phyloP scores from a whole-genome alignment of 2,113 vertebrate species.

The Ceyx melanurus region DNA sequence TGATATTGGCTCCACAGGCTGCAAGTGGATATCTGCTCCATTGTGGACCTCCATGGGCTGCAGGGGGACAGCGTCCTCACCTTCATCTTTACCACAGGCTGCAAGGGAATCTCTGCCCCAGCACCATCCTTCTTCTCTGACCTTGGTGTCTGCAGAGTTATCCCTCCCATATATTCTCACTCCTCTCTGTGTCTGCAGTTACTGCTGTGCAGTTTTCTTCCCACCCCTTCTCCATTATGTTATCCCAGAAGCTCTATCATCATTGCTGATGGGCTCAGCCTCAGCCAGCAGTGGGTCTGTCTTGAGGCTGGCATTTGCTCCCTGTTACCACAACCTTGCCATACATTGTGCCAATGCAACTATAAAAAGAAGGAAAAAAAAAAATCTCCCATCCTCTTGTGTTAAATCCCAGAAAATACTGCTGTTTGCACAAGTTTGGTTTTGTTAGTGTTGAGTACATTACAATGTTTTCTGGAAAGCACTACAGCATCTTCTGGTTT shows the following conservation, averaged over 20 bases:
- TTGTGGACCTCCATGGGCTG: not conserved
- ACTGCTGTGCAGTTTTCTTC: not conserved
- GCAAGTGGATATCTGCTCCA: too few relatives aligned
- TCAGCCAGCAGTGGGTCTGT: not conserved
- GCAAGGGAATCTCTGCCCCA: not conserved
- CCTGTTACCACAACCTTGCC: not conserved
- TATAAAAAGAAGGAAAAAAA: not conserved
- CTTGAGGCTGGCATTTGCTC: not conserved
- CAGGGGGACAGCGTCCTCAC: not conserved
- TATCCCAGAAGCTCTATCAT: not conserved
- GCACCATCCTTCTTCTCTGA: not conserved
- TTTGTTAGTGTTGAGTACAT: not conserved
- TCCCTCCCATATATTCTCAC: not conserved
- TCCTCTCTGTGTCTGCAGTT: not conserved
- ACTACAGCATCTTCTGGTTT: not conserved
- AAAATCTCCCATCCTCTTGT: not conserved
- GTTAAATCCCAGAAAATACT: not conserved
- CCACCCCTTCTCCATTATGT: not conserved
- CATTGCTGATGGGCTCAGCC: not conserved
- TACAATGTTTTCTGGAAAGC: not conserved
- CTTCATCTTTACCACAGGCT: not conserved
- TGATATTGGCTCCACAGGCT: not conserved
- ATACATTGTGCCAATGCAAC: not conserved
- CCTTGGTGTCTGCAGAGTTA: not conserved
- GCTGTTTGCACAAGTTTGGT: not conserved